Percentiles rank a stretch among this genome's conserved stretches.
Conservation (phyloP, 1,140 invertebrate species). For the Anthonomus grandis region DNA sequence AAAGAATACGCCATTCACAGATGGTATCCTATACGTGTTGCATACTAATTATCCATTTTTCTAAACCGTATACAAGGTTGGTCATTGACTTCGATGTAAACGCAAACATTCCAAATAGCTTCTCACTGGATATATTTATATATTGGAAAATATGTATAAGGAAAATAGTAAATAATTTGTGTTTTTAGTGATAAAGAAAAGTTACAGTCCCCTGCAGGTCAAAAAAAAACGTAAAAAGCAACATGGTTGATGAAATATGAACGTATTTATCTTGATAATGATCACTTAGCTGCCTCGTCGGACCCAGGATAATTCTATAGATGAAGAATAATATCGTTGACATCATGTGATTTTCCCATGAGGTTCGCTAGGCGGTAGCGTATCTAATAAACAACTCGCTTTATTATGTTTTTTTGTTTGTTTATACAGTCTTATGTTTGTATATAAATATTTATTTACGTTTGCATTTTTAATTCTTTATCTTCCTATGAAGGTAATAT, state of each 20-base stretch:
- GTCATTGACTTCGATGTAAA: background rate
- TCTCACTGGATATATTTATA: too few species aligned
- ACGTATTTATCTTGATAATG: slow-evolving; percentile 8
- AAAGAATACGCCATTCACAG: slow-evolving; percentile 8
- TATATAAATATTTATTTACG: too few species aligned
- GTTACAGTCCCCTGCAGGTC: background rate
- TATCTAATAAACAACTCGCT: slow-evolving; percentile 11
- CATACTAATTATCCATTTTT: slow-evolving; percentile 5
- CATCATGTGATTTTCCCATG: slow-evolving; percentile 12
- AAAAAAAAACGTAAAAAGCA: background rate
- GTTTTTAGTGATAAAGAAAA: background rate
- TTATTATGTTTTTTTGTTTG: too few species aligned
- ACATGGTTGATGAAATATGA: slow-evolving; percentile 3
- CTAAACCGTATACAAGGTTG: slow-evolving; percentile 4
- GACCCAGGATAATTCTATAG: background rate
- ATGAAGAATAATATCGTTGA: slow-evolving; percentile 11
- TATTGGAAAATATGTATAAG: too few species aligned
- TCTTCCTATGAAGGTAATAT: too few species aligned
- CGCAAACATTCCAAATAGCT: too few species aligned
- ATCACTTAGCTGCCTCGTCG: slow-evolving; percentile 12
- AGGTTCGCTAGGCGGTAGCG: too few species aligned
- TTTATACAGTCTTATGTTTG: too few species aligned
- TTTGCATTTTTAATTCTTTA: too few species aligned
- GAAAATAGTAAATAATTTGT: background rate
- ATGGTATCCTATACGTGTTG: slow-evolving; percentile 7